Evolutionary conservation across 2,113 vertebrate species (phyloP), one percentile per base, ranked within the genome.

Genomic region (Motacilla tschutschensis): DNA sequence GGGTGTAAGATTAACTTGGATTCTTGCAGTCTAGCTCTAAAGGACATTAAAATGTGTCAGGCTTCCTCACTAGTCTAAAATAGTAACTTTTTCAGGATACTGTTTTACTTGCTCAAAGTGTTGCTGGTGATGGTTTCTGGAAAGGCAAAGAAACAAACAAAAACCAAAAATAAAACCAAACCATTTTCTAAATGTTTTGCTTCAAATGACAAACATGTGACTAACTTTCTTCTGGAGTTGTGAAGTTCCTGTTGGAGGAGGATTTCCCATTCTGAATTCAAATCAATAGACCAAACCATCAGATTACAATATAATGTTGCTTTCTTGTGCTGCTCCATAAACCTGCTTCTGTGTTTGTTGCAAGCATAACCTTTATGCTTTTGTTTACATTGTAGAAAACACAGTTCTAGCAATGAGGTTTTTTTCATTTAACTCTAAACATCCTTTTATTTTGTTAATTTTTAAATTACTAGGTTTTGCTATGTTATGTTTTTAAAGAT

Each of bases 401-500:
- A 77, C 94, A 89, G 83, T 93, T 96, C 79, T 95, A 95, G 95
- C 92, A 83, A 93, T 79, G 83, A 94, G 75, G 82, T 94, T 82
- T 92, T 92, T 85, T 91, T 73, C 92, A 88, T 91, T 96, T 91
- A 92, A 85, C 94, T 95, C 91, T 95, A 58, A 95, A 76, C 77
- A 82, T 93, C 90, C 88, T 96, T 96, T 95, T 96, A 94, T 95
- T 94, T 94, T 94, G 67, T 94, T 93, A 89, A 94, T 88, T 94
- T 91, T 84, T 92, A 95, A 90, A 88, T 85, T 58, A 91, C 57
- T 97, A 96, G 95, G 60, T 96, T 95, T 97, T 95, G 92, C 93
- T 95, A 72, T 97, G 91, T 93, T 95, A 91, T 78, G 87, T 96
- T 95, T 96, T 96, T 95, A 95, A 97, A 96, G 93, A 87, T 95